These are phyloP conservation scores for Parauchenoglanis punctatus DNA, from an alignment of 2,797 vertebrate species.

Conservation along the genomic window DNA sequence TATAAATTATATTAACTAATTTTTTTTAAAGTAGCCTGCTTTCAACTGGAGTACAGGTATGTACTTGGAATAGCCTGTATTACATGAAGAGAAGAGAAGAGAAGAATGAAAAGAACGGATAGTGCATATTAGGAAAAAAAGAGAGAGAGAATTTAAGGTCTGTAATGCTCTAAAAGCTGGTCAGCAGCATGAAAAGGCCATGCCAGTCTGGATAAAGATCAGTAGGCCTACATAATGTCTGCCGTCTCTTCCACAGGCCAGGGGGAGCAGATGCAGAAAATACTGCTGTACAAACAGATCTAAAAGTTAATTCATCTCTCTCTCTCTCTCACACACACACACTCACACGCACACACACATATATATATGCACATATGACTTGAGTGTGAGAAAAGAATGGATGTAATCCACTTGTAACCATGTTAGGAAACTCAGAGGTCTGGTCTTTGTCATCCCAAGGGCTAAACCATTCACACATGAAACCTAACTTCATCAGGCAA, in stretches of 20 bases:
- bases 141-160: slow-evolving; percentile 14
- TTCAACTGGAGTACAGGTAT: neutral
- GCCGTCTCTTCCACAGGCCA: slow-evolving; percentile 62
- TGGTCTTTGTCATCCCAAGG: slow-evolving; percentile 6
- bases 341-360: neutral
- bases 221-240: slow-evolving; percentile 58
- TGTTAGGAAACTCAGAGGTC: slow-evolving; percentile 28
- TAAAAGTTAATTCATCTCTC: slow-evolving; percentile 72
- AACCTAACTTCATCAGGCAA: slow-evolving; percentile 19
- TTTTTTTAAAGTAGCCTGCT: neutral
- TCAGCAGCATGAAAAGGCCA: slow-evolving; percentile 73
- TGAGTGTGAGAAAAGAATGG: slow-evolving; percentile 17
- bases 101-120: neutral
- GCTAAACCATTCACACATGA: slow-evolving; percentile 15
- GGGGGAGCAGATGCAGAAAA: slow-evolving; percentile 65
- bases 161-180: slow-evolving; percentile 47
- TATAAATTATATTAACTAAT: neutral
- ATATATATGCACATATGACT: neutral
- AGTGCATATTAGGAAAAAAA: neutral
- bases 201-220: slow-evolving; percentile 75
- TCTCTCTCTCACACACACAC: neutral
- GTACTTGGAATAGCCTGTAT: neutral
- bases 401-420: slow-evolving; percentile 23
- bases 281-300: slow-evolving; percentile 72
- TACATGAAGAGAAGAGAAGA: neutral